Conservation (phyloP, 2,797 vertebrate genomes). For the Rhinogobio ventralis region DNA sequence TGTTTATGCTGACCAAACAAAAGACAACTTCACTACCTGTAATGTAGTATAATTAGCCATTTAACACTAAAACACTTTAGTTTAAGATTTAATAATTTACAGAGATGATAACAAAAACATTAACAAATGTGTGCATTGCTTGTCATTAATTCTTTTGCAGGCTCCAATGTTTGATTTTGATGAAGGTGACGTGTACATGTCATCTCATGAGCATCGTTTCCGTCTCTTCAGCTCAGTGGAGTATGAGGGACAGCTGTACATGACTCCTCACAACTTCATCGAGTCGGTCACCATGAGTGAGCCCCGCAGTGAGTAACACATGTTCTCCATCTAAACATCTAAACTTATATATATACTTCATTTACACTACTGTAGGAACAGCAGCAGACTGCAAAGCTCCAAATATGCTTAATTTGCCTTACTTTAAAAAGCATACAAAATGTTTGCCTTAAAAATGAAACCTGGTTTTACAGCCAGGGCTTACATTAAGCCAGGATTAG, state of each 20-base stretch:
- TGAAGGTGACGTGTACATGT: conserved; percentile 90
- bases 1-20: neutral
- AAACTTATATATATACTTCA: neutral
- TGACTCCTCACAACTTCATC: conserved; percentile 97
- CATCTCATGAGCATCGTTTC: conserved; percentile 92
- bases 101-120: neutral
- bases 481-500: neutral
- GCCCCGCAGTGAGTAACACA: conserved; percentile 81
- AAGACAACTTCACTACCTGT: neutral
- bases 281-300: conserved; percentile 93
- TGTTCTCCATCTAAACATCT: neutral
- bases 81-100: neutral
- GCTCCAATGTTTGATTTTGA: conserved; percentile 77
- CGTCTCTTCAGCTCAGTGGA: conserved; percentile 92
- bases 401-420: neutral
- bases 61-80: neutral
- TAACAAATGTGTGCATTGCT: neutral
- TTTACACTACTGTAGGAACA: neutral
- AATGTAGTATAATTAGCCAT: neutral
- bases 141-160: conserved; percentile 69
- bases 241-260: conserved; percentile 95
- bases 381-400: neutral
- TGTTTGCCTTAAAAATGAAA: neutral
- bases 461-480: neutral
- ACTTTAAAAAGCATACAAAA: neutral